Conservation (phyloP, 2,888 invertebrate genomes). For the Mimumesa dahlbomi region DNA sequence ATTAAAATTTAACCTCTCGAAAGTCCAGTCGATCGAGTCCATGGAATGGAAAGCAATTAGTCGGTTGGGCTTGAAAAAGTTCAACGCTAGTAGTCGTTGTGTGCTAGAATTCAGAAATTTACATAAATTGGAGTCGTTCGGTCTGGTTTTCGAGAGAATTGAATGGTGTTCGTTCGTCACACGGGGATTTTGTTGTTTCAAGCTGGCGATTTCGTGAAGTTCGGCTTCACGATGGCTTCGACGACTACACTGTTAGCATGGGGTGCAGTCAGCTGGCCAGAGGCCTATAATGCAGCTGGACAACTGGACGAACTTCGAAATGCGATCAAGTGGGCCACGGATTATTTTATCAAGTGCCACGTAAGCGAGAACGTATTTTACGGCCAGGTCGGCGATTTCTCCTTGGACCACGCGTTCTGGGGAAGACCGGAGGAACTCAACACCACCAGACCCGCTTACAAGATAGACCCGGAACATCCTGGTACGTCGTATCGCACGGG, state of each 20-base stretch:
- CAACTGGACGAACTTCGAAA: conserved; percentile 80
- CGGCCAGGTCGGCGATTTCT: conserved; percentile 83
- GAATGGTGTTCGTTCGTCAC: too few relatives aligned
- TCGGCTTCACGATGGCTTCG: conserved; percentile 83
- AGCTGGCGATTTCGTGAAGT: conserved; percentile 83
- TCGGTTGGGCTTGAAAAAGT: too few relatives aligned
- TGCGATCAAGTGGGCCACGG: conserved; percentile 83
- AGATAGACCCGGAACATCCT: conserved; percentile 82
- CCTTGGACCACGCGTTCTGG: conserved; percentile 83
- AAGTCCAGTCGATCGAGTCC: too few relatives aligned
- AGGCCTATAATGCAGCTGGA: conserved; percentile 80
- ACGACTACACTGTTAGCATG: conserved; percentile 82
- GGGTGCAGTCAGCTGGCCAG: conserved; percentile 81
- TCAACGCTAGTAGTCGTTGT: too few relatives aligned
- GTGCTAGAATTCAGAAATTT: too few relatives aligned
- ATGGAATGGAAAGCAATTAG: too few relatives aligned
- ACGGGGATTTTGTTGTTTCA: background rate
- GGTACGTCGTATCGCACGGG: conserved; percentile 15
- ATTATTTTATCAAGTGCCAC: conserved; percentile 84
- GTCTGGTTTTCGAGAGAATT: too few relatives aligned
- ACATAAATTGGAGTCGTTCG: too few relatives aligned
- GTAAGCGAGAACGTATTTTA: conserved; percentile 81
- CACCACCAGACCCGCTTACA: conserved; percentile 82
- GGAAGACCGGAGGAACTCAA: conserved; percentile 84
- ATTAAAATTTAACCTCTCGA: too few relatives aligned